Evolutionary conservation across 2,888 invertebrate genomes (phyloP), one percentile per base, ranked within the genome.

Genomic region (Catotricha subobsoleta): DNA sequence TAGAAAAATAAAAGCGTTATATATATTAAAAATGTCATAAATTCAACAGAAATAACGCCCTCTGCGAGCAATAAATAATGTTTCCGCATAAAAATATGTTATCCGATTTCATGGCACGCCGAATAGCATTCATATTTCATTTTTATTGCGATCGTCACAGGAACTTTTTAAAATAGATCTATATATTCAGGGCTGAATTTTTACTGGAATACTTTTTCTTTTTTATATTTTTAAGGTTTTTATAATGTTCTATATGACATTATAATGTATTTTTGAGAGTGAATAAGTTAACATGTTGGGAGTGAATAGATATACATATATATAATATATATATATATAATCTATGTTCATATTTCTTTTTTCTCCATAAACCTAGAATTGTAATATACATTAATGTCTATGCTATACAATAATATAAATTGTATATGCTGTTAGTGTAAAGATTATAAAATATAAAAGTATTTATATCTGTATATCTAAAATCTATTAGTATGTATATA

Each of bases 31-130:
- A 39, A 16, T 39, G 39, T 39, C 39, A 39, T 39, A 39, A 39
- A 39, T 39, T 39, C 39, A 29, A 29, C 39, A 19, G 29, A 50
- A 48, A 51, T 51, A 50, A 51, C 54, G 51, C 53, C 56, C 55
- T 53, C 51, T 51, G 56, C 52, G 54, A 51, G 54, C 49, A 50
- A 59, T 59, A 59, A 59, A 59, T 59, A 56, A 56, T 55, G 53
- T 54, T 56, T 52, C 53, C 51, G 52, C 53, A 56, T 58, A 56
- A 59, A 49, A 58, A 57, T 58, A 55, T 56, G 54, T 56, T 57
- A 59, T 59, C 57, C 56, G 58, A 59, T 59, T 59, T 55, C 56
- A 56, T 56, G 55, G 57, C 54, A 56, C 55, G 51, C 56, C 55
- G 54, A 54, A 54, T 55, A 51, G 50, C 52, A 45, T 53, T 51